phyloP scores from a whole-genome alignment of 2,113 vertebrate genomes.

The Tyrannus savana region DNA sequence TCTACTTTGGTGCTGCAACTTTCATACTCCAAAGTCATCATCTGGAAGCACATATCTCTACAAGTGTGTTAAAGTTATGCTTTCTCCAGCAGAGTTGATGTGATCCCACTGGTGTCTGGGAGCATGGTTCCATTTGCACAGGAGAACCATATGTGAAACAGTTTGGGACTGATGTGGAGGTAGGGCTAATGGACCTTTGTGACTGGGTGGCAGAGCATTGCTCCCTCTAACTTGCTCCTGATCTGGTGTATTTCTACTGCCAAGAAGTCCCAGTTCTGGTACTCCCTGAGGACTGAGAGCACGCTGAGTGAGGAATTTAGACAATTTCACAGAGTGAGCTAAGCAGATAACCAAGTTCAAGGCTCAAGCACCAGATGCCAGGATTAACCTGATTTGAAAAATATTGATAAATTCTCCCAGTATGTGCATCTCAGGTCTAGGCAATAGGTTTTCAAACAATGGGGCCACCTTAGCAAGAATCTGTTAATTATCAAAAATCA shows the following conservation, averaged over 20 bases:
- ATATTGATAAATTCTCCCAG: neutral
- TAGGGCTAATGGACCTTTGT: neutral
- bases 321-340: neutral
- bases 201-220: neutral
- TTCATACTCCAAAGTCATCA: neutral
- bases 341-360: neutral
- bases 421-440: neutral
- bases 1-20: neutral
- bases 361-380: neutral
- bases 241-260: neutral
- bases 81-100: neutral
- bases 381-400: neutral
- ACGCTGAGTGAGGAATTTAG: neutral
- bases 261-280: neutral
- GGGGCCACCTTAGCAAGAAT: neutral
- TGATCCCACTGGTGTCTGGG: no score
- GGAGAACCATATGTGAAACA: rapidly evolving
- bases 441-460: neutral
- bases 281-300: rapidly evolving
- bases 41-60: neutral
- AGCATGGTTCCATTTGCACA: rapidly evolving
- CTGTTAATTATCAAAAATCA: neutral
- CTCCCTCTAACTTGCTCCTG: rapidly evolving
- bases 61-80: neutral
- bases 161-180: rapidly evolving